phyloP scores from a whole-genome alignment of 2,113 vertebrate species.

The Rhodinocichla rosea region DNA sequence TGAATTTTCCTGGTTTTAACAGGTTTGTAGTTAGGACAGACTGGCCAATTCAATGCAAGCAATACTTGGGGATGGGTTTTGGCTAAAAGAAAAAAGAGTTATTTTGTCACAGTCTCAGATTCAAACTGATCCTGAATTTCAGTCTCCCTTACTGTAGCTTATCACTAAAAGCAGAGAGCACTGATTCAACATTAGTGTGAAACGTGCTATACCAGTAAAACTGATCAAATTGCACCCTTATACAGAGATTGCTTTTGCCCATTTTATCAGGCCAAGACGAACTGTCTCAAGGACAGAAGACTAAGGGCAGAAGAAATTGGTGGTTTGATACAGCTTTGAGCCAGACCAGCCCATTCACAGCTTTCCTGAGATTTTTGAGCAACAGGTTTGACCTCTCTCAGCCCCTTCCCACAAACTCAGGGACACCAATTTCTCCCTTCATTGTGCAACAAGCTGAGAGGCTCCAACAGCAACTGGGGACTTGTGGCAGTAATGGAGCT shows the following conservation, averaged over 20 bases:
- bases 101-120: neutral
- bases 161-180: neutral
- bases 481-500: neutral
- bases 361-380: neutral
- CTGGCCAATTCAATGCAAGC: neutral
- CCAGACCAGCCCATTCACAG: neutral
- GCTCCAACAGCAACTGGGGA: rapidly evolving
- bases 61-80: rapidly evolving
- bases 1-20: neutral
- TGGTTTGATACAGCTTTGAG: neutral
- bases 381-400: neutral
- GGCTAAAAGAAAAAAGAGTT: neutral
- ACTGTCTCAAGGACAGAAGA: neutral
- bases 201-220: neutral
- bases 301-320: neutral
- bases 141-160: neutral
- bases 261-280: neutral
- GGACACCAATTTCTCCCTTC: neutral
- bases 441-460: neutral
- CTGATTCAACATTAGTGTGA: neutral
- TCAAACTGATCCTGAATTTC: neutral
- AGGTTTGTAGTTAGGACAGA: neutral
- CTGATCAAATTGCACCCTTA: neutral
- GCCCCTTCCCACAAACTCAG: neutral
- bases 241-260: neutral